Percentiles rank a stretch among this genome's conserved stretches.
Evolutionary conservation across 2,888 invertebrate genomes (phyloP).

Genomic region (Synanthedon andrenaeformis): DNA sequence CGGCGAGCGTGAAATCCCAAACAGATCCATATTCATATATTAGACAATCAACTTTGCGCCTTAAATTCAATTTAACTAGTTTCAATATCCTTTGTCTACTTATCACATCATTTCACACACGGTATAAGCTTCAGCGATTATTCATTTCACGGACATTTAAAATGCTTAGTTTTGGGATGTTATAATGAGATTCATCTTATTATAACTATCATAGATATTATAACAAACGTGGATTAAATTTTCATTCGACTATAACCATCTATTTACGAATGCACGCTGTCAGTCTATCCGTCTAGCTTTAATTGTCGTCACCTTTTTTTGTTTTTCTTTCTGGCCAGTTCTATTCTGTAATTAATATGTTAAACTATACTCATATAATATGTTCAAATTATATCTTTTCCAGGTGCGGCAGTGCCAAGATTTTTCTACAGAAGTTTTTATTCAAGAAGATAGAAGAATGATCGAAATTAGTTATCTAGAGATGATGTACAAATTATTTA

Average conservation of each 20-base stretch:
- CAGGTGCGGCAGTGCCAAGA: slow-evolving; percentile 28
- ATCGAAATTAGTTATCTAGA: not conserved
- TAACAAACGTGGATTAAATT: too few species aligned
- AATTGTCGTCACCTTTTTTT: too few species aligned
- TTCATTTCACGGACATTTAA: slow-evolving; percentile 31
- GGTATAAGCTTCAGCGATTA: slow-evolving; percentile 29
- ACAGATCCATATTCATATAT: slow-evolving; percentile 17
- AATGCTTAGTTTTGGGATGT: slow-evolving; percentile 16
- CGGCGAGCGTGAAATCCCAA: slow-evolving; percentile 61
- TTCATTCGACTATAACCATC: too few species aligned
- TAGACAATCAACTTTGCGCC: slow-evolving; percentile 20
- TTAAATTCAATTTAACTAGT: slow-evolving; percentile 23
- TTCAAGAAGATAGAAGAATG: not conserved
- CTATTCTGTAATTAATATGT: too few species aligned
- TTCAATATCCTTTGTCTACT: slow-evolving; percentile 13
- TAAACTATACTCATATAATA: too few species aligned
- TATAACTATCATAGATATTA: too few species aligned
- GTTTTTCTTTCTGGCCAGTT: too few species aligned
- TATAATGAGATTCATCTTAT: too few species aligned
- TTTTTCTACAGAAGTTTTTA: slow-evolving; percentile 18
- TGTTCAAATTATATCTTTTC: slow-evolving; percentile 7
- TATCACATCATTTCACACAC: slow-evolving; percentile 14
- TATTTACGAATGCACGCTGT: too few species aligned
- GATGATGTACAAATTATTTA: not conserved
- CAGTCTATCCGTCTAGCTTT: too few species aligned